These are phyloP conservation scores for Romanomermis culicivorax DNA, from an alignment of 2,888 invertebrate genomes.

Conservation along the genomic window DNA sequence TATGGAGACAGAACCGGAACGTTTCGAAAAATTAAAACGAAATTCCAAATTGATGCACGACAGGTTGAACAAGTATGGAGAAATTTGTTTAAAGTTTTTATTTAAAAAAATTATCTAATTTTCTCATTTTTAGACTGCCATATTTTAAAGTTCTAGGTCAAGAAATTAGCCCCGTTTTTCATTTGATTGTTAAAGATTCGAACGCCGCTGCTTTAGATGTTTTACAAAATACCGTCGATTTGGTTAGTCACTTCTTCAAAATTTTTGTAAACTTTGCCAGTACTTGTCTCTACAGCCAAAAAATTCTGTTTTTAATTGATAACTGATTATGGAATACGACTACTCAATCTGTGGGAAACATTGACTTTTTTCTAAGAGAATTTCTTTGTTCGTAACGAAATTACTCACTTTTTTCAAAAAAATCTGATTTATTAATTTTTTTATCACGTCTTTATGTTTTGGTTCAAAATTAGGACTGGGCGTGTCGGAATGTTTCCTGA, in stretches of 20 bases:
- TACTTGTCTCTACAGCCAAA: not conserved
- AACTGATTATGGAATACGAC: no score
- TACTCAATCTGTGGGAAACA: no score
- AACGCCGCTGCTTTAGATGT: not conserved
- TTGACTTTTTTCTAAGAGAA: no score
- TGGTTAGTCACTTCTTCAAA: no score
- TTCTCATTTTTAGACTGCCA: not conserved
- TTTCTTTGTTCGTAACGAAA: no score
- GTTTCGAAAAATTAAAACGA: constrained; percentile 15
- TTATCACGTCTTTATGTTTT: no score
- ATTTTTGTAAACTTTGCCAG: not conserved
- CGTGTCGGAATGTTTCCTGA: no score
- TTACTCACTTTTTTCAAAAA: no score
- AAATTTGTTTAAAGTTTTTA: not conserved
- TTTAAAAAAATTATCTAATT: not conserved
- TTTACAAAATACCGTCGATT: not conserved
- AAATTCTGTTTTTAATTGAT: not conserved
- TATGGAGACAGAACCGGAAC: constrained; percentile 22
- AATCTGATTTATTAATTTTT: no score
- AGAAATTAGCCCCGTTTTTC: constrained; percentile 7
- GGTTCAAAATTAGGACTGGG: no score
- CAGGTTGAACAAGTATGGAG: not conserved
- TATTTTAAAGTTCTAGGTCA: constrained; percentile 8
- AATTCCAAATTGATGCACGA: constrained; percentile 6
- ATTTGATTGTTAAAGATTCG: not conserved